Evolutionary conservation across 1,140 invertebrate genomes (phyloP).

Genomic region (Dreissena polymorpha): DNA sequence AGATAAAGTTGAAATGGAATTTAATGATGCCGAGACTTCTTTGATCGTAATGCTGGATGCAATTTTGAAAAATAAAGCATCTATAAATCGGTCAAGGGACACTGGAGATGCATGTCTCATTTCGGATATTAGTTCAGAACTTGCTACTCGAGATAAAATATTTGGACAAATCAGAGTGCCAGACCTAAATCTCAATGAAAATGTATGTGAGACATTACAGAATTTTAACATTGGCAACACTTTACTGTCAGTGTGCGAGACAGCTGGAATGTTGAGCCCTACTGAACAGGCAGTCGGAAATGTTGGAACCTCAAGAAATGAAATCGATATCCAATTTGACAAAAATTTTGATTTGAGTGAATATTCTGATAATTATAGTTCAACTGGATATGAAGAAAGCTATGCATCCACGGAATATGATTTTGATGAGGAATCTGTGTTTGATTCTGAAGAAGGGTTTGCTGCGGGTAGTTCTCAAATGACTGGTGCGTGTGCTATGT

Average conservation of each 20-base stretch:
- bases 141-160: background rate
- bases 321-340: too few relatives aligned
- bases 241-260: too few relatives aligned
- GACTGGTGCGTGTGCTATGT: constrained; percentile 9
- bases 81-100: too few relatives aligned
- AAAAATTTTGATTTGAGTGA: background rate
- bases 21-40: background rate
- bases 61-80: too few relatives aligned
- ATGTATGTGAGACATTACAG: background rate
- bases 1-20: constrained; percentile 30
- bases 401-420: background rate
- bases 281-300: too few relatives aligned
- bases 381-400: background rate
- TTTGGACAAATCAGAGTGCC: background rate
- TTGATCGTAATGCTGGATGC: background rate
- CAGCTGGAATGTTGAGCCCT: too few relatives aligned
- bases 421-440: background rate
- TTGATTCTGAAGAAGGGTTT: background rate
- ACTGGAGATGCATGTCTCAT: too few relatives aligned
- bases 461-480: background rate
- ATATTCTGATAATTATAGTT: too few relatives aligned
- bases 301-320: too few relatives aligned
- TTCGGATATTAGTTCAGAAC: background rate
- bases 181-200: background rate
- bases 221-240: too few relatives aligned